Percentiles rank a stretch among this genome's conserved stretches.
phyloP scores from a whole-genome alignment of 2,797 vertebrate genomes.

The Craterocephalus amniculus region DNA sequence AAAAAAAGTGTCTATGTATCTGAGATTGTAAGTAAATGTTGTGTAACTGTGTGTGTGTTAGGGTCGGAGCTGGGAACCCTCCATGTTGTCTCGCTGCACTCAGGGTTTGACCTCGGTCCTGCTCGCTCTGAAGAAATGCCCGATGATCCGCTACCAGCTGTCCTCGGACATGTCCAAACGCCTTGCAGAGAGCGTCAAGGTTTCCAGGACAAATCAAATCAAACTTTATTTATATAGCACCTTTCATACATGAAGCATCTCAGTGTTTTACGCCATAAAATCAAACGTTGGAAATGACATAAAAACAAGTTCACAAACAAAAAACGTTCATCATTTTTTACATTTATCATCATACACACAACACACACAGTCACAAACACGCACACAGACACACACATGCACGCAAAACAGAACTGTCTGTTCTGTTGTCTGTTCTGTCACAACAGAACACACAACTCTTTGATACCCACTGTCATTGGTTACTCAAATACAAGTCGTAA shows the following conservation, averaged over 20 bases:
- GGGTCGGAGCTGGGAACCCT: constrained; percentile 91
- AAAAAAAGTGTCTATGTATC: neutral
- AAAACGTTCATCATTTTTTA: no score
- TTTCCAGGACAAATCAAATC: constrained; percentile 63
- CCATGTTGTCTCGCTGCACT: constrained; percentile 88
- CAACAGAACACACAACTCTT: no score
- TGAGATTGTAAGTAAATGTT: neutral
- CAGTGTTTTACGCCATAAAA: no score
- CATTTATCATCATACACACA: no score
- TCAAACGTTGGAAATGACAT: no score
- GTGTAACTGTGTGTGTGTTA: constrained; percentile 55
- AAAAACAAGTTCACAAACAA: no score
- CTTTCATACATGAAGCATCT: no score
- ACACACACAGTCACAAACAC: no score
- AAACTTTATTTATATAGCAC: no score
- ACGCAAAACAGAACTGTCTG: no score
- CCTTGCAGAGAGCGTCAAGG: constrained; percentile 94
- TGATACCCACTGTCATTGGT: neutral
- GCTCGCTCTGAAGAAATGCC: constrained; percentile 96
- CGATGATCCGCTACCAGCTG: constrained; percentile 97
- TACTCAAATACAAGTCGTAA: neutral
- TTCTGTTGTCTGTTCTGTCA: no score
- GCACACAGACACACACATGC: no score
- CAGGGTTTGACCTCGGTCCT: constrained; percentile 95
- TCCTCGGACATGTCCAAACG: constrained; percentile 92